Base-by-base conservation (phyloP, 2,888 invertebrate genomes). In the Tenodera sinensis region DNA sequence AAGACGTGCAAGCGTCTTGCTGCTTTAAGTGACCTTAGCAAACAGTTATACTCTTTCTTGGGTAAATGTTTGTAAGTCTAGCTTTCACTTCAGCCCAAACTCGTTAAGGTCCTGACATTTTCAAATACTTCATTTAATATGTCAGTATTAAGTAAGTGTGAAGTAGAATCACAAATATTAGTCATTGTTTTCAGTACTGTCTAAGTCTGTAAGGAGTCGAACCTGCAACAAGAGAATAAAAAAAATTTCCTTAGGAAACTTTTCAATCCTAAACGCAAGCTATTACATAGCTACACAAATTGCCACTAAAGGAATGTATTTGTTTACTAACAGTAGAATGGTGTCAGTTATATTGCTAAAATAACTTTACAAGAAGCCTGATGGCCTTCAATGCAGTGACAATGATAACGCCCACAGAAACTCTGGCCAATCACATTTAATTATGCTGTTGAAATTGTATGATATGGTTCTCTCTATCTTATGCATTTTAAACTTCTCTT, bases 141-240 rank as follows among this genome's bases (percentile, higher is more conserved):
- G 54, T 71, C 54, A 71, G 54, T 71, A 34, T 83, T 42, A 47
- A 88, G 86, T 85, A 86, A 89, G 89, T 85, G 83, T 89, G 28
- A 89, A 85, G 54, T 7, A 27, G 25, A 71, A 71, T 47, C 83
- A 86, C 28, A 89, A 87, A 86, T 25, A 89, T 54, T 83, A 91
- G 92, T 92, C 92, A 84, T 42, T 87, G 83, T 54, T 87, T 93
- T 93, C 93, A 93, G 93, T 93, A 93, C 93, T 93, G 93, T 93
- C 93, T 93, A 92, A 93, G 93, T 93, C 93, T 93, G 93, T 93
- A 93, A 93, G 93, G 92, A 93, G 93, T 93, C 93, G 93, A 93
- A 93, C 93, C 93, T 93, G 93, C 91, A 93, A 93, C 93, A 93
- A 93, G 91, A 92, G 91, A 93, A 92, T 92, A 92, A 92, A 93